A percentile compares a stretch with the other conserved stretches of the same genome.
phyloP scores from a whole-genome alignment of 2,113 vertebrate genomes.

The Prunella himalayana region DNA sequence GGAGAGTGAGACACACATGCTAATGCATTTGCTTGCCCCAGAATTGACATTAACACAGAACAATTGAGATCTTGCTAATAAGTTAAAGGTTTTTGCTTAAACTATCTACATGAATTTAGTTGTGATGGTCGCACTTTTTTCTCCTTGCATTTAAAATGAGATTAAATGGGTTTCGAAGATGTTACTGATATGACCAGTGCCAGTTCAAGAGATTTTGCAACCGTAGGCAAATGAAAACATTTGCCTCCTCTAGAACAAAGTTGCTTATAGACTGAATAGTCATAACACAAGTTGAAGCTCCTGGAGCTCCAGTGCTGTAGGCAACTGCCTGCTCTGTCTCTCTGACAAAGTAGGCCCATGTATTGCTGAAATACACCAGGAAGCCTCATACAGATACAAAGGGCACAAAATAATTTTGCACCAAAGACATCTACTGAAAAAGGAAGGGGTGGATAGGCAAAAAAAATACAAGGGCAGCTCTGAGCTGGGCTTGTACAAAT shows the following conservation, averaged over 20 bases:
- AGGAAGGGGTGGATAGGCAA: background rate
- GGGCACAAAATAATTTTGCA: background rate
- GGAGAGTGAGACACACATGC: fast-evolving
- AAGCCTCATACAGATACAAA: background rate
- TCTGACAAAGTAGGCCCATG: background rate
- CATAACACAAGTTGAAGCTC: background rate
- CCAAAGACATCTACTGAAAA: background rate
- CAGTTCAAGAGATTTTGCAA: background rate
- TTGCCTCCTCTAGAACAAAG: background rate
- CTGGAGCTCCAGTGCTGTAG: background rate
- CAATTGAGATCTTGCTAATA: background rate
- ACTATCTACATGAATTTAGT: background rate
- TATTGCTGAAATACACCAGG: background rate
- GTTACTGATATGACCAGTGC: background rate
- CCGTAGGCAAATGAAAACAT: background rate
- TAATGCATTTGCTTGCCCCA: background rate
- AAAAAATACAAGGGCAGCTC: background rate
- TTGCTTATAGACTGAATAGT: background rate
- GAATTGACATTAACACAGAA: background rate
- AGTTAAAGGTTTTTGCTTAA: background rate
- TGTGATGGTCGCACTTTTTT: background rate
- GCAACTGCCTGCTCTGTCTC: background rate
- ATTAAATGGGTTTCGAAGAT: background rate
- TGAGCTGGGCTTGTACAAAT: background rate
- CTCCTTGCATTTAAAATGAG: background rate